Evolutionary conservation across 2,888 invertebrate species (phyloP).

Genomic region (Dynastes hyllus): DNA sequence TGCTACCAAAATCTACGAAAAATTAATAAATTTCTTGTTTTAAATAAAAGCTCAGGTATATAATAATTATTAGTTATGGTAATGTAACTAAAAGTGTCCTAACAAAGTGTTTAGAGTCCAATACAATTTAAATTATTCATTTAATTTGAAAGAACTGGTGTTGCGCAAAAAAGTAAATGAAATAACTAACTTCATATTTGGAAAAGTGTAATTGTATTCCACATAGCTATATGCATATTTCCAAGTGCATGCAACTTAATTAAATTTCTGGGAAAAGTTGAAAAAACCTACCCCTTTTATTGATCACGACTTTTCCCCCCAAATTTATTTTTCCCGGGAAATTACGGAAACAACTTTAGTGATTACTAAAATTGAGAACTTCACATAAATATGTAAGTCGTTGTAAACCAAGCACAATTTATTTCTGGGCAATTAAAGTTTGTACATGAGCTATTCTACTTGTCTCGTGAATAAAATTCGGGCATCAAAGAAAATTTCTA

Average conservation of each 20-base stretch:
- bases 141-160: too few relatives aligned
- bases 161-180: too few relatives aligned
- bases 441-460: not conserved
- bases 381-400: not conserved
- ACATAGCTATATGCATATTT: not conserved
- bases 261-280: not conserved
- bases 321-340: too few relatives aligned
- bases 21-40: too few relatives aligned
- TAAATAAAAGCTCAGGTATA: too few relatives aligned
- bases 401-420: not conserved
- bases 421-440: not conserved
- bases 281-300: too few relatives aligned
- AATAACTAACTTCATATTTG: not conserved
- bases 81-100: too few relatives aligned
- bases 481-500: not conserved
- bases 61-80: too few relatives aligned
- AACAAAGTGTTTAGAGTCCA: too few relatives aligned
- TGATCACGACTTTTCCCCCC: too few relatives aligned
- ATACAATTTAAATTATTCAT: too few relatives aligned
- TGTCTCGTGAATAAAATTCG: not conserved
- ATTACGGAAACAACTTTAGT: not conserved
- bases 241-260: not conserved
- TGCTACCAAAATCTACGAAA: too few relatives aligned
- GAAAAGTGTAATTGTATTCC: slow-evolving; percentile 1
- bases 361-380: not conserved